Percentiles rank a stretch among this genome's conserved stretches.
Conservation (phyloP, 2,797 vertebrate genomes). For the Pipistrellus kuhlii region DNA sequence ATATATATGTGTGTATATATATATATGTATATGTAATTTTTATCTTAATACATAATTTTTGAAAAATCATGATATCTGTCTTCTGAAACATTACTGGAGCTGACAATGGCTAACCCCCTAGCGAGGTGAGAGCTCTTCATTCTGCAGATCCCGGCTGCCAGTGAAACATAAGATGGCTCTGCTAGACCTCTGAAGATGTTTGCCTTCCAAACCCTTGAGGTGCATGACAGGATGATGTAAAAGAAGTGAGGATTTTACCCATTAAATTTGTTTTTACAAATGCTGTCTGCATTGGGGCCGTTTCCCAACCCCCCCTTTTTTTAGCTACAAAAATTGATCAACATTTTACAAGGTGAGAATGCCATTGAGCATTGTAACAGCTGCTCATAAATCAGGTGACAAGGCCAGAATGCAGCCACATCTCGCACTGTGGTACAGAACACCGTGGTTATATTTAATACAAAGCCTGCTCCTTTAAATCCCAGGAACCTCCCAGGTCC, state of each 20-base stretch:
- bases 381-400: slow-evolving; percentile 60
- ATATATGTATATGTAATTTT: neutral
- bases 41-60: neutral
- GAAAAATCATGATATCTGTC: neutral
- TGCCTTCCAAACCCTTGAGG: slow-evolving; percentile 38
- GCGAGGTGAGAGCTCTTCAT: neutral
- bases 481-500: slow-evolving; percentile 25
- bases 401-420: slow-evolving; percentile 30
- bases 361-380: slow-evolving; percentile 58
- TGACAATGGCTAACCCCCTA: neutral
- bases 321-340: slow-evolving; percentile 66
- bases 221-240: slow-evolving; percentile 49
- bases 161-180: neutral
- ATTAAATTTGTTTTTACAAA: slow-evolving; percentile 6
- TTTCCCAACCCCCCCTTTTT: neutral
- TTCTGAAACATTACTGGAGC: neutral
- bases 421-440: neutral
- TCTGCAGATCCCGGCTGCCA: neutral
- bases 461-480: slow-evolving; percentile 81
- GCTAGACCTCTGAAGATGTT: slow-evolving; percentile 5
- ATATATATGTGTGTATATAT: no score
- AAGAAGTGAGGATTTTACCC: slow-evolving; percentile 19
- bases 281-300: neutral
- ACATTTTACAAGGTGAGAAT: slow-evolving; percentile 71
- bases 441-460: neutral